phyloP scores from a whole-genome alignment of 2,113 vertebrate species.

The Atlantisia rogersi region DNA sequence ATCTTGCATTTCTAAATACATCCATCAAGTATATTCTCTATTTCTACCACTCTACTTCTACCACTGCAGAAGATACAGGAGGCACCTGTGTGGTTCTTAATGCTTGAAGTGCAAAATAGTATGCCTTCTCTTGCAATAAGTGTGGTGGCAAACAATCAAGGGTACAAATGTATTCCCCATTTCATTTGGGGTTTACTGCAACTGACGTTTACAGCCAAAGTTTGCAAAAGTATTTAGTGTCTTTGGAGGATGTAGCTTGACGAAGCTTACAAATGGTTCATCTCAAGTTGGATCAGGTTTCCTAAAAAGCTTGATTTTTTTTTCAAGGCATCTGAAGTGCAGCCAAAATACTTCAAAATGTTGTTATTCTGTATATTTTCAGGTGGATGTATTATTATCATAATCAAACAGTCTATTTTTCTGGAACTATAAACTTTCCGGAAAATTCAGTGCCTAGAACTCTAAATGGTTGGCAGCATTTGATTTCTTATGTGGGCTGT shows the following conservation, averaged over 20 bases:
- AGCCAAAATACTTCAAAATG: not conserved
- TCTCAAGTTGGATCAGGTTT: not conserved
- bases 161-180: not conserved
- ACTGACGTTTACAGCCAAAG: not conserved
- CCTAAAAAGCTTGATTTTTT: not conserved
- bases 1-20: not conserved
- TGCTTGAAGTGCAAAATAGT: not conserved
- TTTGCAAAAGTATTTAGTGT: not conserved
- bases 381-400: not conserved
- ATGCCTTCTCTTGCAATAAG: not conserved
- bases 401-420: not conserved
- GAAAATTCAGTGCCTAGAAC: not conserved
- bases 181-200: not conserved
- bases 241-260: not conserved
- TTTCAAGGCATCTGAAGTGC: not conserved
- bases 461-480: not conserved
- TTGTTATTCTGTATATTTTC: not conserved
- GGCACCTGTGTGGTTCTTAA: not conserved
- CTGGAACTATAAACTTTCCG: not conserved
- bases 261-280: not conserved
- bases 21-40: fast-evolving
- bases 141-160: not conserved
- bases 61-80: not conserved
- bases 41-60: not conserved
- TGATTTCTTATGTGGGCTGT: constrained; percentile 27